phyloP scores from a whole-genome alignment of 2,113 vertebrate species.

The Herpetotheres cachinnans region DNA sequence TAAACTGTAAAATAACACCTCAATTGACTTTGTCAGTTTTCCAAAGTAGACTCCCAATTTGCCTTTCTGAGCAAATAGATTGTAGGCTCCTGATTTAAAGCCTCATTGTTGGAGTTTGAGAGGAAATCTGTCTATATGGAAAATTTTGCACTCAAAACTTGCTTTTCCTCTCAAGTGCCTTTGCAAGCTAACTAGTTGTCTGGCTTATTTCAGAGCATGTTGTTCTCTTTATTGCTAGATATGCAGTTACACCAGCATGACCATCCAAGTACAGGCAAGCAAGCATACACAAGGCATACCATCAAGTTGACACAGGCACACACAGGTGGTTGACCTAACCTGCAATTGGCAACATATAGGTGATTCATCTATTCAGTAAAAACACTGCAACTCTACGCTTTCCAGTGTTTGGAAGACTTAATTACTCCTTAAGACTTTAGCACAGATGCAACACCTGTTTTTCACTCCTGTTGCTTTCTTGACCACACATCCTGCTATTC shows the following conservation, averaged over 20 bases:
- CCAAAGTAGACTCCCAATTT: background rate
- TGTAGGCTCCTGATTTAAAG: background rate
- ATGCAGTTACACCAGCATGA: background rate
- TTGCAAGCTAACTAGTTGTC: background rate
- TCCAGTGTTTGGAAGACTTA: background rate
- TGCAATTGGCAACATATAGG: fast-evolving
- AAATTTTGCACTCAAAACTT: background rate
- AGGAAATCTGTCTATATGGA: background rate
- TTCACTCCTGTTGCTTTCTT: background rate
- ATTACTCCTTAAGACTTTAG: background rate
- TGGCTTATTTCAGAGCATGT: background rate
- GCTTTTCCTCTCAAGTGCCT: background rate
- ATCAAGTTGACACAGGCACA: background rate
- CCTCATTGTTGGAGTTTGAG: background rate
- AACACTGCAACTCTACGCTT: background rate
- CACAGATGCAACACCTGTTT: background rate
- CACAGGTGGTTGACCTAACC: background rate
- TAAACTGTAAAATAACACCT: background rate
- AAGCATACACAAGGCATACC: background rate
- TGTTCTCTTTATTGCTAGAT: background rate
- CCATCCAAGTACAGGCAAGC: background rate
- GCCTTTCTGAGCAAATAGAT: background rate
- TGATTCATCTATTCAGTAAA: background rate
- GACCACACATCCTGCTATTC: background rate
- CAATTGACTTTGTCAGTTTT: background rate